Evolutionary conservation across 2,797 vertebrate species (phyloP).

Genomic region (Phalloptychus januarius): DNA sequence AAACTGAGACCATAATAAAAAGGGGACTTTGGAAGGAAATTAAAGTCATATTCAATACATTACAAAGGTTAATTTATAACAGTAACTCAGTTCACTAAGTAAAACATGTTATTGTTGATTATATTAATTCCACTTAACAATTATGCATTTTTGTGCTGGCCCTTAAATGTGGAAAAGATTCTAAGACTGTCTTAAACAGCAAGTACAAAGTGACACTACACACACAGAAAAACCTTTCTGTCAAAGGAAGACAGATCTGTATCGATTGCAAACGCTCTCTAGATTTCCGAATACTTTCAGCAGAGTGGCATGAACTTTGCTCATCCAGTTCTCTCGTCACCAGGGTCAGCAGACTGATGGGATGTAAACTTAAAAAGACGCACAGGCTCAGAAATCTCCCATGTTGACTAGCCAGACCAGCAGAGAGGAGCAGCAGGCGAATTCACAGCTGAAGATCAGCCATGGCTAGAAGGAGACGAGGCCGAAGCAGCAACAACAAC

Average conservation of each 20-base stretch:
- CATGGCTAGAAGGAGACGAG: conserved; percentile 80
- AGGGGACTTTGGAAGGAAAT: background rate
- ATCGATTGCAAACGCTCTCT: conserved; percentile 34
- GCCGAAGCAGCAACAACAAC: conserved; percentile 54
- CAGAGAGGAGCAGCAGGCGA: conserved; percentile 28
- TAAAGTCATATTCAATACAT: background rate
- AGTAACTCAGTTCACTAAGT: too few species aligned
- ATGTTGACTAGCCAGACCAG: background rate
- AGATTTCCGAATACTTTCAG: conserved; percentile 10
- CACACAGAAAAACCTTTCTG: background rate
- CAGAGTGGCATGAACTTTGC: conserved; percentile 76
- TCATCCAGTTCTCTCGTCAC: conserved; percentile 66
- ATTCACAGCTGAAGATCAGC: conserved; percentile 23
- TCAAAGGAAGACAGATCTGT: conserved; percentile 11
- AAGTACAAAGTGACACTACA: background rate
- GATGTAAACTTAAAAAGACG: conserved; percentile 37
- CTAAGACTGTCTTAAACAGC: background rate
- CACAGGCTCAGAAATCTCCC: conserved; percentile 14
- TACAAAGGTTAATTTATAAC: background rate
- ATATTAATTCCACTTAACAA: too few species aligned
- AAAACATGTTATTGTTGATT: too few species aligned
- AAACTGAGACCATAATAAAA: background rate
- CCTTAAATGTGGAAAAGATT: background rate
- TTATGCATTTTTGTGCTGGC: too few species aligned
- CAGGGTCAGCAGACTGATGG: conserved; percentile 54